These are phyloP conservation scores for Pyrrhia umbra DNA, from an alignment of 2,888 invertebrate genomes.

Conservation along the genomic window DNA sequence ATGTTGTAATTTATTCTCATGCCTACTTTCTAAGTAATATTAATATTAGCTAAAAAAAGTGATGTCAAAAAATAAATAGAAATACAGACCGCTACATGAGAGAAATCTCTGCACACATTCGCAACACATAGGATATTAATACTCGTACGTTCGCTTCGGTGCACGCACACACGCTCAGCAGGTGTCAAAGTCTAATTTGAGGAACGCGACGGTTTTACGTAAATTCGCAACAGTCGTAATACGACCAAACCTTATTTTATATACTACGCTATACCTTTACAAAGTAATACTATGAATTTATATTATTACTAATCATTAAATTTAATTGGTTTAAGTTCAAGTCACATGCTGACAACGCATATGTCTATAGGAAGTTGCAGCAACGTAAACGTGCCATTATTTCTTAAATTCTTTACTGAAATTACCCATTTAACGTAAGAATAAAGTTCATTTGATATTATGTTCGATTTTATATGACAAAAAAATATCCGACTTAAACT, in stretches of 20 bases:
- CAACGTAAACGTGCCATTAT: slow-evolving; percentile 4
- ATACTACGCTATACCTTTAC: not conserved
- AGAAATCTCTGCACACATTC: slow-evolving; percentile 72
- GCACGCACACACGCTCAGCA: slow-evolving; percentile 76
- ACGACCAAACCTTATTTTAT: slow-evolving; percentile 10
- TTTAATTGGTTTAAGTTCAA: slow-evolving; percentile 31
- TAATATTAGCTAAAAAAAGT: not conserved
- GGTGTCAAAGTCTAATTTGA: slow-evolving; percentile 88
- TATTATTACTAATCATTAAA: slow-evolving; percentile 11
- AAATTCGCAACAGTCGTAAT: slow-evolving; percentile 51
- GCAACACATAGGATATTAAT: slow-evolving; percentile 70
- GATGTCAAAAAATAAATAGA: slow-evolving; percentile 16
- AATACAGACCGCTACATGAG: slow-evolving; percentile 27
- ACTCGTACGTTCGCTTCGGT: slow-evolving; percentile 68
- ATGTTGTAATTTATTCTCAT: not conserved
- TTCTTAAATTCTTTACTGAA: slow-evolving; percentile 14
- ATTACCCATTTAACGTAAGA: not conserved
- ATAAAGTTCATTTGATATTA: not conserved
- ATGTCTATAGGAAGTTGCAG: not conserved
- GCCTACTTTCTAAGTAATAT: not conserved
- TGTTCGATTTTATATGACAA: not conserved
- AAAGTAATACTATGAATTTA: not conserved
- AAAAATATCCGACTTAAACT: slow-evolving; percentile 11
- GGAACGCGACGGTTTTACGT: slow-evolving; percentile 68
- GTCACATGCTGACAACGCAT: slow-evolving; percentile 66